A percentile compares a stretch with the other conserved stretches of the same genome.
These are phyloP conservation scores for Euthynnus affinis DNA, from an alignment of 2,797 vertebrate genomes.

Conservation along the genomic window DNA sequence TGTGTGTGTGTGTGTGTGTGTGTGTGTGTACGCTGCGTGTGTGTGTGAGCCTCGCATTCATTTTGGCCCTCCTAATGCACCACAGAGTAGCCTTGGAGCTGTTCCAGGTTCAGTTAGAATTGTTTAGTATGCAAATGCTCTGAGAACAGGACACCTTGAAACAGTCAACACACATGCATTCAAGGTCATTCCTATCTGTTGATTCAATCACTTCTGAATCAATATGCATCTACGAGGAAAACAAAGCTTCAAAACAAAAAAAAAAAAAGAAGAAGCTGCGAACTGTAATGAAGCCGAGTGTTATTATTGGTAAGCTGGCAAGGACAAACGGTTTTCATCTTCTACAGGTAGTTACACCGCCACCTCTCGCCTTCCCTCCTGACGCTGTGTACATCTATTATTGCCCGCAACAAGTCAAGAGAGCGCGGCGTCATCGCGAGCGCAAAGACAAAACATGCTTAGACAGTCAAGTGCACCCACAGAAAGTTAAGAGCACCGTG, in stretches of 20 bases:
- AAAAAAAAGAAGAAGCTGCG: conserved; percentile 25
- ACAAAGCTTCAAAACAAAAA: conserved; percentile 47
- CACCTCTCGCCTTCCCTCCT: conserved; percentile 9
- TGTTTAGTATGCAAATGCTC: conserved; percentile 50
- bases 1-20: neutral
- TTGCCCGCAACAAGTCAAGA: conserved; percentile 40
- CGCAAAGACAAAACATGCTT: conserved; percentile 64
- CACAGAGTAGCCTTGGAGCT: conserved; percentile 48
- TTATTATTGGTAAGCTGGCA: conserved; percentile 23
- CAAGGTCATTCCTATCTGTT: conserved; percentile 64
- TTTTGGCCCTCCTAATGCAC: conserved; percentile 16
- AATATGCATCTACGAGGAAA: conserved; percentile 57
- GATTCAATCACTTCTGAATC: conserved; percentile 69
- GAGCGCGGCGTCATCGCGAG: conserved; percentile 31
- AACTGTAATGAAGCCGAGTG: conserved; percentile 6
- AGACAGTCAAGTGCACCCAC: conserved; percentile 65
- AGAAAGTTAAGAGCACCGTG: conserved; percentile 60
- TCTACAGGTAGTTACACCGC: conserved; percentile 28
- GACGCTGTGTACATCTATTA: conserved; percentile 27
- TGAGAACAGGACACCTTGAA: conserved; percentile 49
- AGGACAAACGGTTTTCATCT: conserved; percentile 35
- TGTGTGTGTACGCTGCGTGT: too few species aligned
- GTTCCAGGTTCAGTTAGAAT: conserved; percentile 58
- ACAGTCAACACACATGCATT: conserved; percentile 26
- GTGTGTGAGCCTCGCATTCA: conserved; percentile 17